These are phyloP conservation scores for Tapirus indicus DNA, from an alignment of 2,797 vertebrate genomes.

Conservation along the genomic window DNA sequence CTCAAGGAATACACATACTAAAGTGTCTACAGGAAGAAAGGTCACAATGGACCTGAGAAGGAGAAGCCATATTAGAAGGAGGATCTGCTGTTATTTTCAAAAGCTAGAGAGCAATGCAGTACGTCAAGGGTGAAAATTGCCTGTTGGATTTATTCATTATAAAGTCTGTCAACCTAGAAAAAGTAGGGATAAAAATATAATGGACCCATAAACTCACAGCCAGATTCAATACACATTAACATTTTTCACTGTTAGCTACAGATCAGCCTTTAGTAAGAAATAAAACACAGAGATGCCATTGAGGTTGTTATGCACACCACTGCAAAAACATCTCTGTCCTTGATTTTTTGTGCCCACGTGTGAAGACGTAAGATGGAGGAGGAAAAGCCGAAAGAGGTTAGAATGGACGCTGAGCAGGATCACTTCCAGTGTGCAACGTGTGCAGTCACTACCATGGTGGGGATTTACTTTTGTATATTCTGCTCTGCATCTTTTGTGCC, in stretches of 20 bases:
- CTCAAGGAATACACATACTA: no score
- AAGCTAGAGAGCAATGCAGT: accelerated
- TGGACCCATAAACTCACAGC: accelerated
- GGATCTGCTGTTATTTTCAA: background rate
- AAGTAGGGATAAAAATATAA: background rate
- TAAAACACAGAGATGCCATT: no score
- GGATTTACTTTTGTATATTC: background rate
- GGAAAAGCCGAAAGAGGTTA: background rate
- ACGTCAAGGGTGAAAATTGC: no score
- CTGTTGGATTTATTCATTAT: background rate
- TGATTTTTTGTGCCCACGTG: background rate
- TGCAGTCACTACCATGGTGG: accelerated
- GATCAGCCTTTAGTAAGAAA: background rate
- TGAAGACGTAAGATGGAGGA: background rate
- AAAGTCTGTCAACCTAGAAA: background rate
- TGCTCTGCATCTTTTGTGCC: background rate
- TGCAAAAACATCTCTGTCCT: background rate
- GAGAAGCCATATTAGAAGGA: accelerated
- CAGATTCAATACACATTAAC: background rate
- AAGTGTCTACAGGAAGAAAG: background rate
- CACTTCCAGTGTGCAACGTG: background rate
- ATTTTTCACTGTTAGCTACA: background rate
- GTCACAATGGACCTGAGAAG: background rate
- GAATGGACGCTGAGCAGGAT: background rate
- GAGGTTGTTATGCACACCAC: background rate